Conservation (phyloP, 92 coral and sea anemone genomes). For the Actinernus sp. region DNA sequence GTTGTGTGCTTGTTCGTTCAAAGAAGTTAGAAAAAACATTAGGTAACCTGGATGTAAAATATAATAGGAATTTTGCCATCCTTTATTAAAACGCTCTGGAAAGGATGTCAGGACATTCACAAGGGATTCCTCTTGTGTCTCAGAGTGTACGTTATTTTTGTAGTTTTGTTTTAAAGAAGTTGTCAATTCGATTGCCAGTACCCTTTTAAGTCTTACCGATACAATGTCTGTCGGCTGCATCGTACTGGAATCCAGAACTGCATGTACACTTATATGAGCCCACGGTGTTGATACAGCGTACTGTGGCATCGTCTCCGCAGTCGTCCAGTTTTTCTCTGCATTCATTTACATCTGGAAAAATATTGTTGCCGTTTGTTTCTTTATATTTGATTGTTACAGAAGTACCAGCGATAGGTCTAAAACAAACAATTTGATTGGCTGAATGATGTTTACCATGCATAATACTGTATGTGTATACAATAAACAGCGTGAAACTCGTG, state of each 20-base stretch:
- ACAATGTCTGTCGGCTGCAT: not conserved
- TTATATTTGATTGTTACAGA: too few relatives aligned
- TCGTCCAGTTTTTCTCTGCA: slow-evolving; percentile 6
- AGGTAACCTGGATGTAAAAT: too few relatives aligned
- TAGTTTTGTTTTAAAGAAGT: not conserved
- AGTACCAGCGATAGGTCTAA: not conserved
- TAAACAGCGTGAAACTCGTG: too few relatives aligned
- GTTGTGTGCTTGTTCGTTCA: too few relatives aligned
- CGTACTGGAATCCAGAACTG: slow-evolving; percentile 2
- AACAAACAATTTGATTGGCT: not conserved
- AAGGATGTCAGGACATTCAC: too few relatives aligned
- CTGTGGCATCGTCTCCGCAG: slow-evolving; percentile 31
- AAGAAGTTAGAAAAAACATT: too few relatives aligned
- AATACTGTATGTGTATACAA: too few relatives aligned
- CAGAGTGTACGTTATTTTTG: too few relatives aligned
- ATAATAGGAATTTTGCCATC: too few relatives aligned
- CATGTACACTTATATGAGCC: slow-evolving; percentile 45
- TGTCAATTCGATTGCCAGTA: not conserved
- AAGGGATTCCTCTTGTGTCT: too few relatives aligned
- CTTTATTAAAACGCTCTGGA: too few relatives aligned
- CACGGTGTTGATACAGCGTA: slow-evolving; percentile 26
- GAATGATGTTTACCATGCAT: not conserved
- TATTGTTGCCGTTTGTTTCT: too few relatives aligned
- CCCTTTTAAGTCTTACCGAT: not conserved
- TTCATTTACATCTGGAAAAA: slow-evolving; percentile 34